Evolutionary conservation across 2,888 invertebrate species (phyloP), one percentile per base, ranked within the genome.

Genomic region (Cyaniris semiargus): DNA sequence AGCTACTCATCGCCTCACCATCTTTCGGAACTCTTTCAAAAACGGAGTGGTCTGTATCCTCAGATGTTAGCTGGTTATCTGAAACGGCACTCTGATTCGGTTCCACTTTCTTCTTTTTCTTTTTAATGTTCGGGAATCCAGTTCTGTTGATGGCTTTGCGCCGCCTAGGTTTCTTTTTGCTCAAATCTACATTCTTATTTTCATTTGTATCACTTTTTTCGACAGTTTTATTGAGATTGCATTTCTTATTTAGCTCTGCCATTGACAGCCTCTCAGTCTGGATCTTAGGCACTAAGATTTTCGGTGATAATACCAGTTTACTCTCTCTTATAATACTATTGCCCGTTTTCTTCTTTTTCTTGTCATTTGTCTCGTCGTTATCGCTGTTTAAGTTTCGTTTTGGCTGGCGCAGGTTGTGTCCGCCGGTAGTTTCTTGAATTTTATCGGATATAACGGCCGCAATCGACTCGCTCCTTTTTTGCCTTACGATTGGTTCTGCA

Each of bases 71-170:
- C 79, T 91, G 88, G 82, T 86, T 89, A 70, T 92, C 93, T 6
- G 91, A 91, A 53, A 85, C 83, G 71, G 85, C 79, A 77, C 85
- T 87, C 82, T 84, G 83, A 76, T 79, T 86, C 77, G 84, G 81
- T 79, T 92, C 93, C 76, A 90, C 81, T 84, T 96, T 97, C 86
- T 97, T 96, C 86, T 97, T 98, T 89, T 97, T 98, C 86, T 96
- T 96, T 84, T 97, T 97, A 21, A 97, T 93, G 31, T 96, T 97
- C 0, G 98, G 98, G 87, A 98, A 98, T 4, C 98, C 98, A 23
- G 98, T 98, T 82, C 97, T 95, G 86, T 98, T 98, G 70, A 97
- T 96, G 27, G 97, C 96, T 86, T 97, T 96, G 66, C 97, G 95
- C 82, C 97, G 95, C 83, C 95, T 95, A 1, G 94, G 87, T 84